Evolutionary conservation across 2,797 vertebrate genomes (phyloP).

Genomic region (Clarias fuscus): DNA sequence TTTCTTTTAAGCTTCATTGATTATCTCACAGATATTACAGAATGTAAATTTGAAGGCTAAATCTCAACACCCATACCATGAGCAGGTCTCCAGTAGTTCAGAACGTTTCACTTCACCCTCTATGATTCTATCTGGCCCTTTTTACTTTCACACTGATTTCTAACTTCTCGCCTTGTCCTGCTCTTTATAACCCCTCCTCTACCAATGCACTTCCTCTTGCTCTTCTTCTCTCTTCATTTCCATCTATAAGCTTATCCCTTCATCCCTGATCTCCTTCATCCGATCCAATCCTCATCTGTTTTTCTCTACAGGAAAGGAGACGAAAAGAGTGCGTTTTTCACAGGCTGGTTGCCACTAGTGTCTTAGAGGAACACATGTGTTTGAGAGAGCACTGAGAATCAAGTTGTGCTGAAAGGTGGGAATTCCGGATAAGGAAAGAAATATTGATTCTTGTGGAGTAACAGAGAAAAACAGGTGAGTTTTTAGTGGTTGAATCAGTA

Average conservation of each 20-base stretch:
- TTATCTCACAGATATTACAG: neutral
- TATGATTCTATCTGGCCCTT: neutral
- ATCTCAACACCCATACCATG: neutral
- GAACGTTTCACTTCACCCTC: neutral
- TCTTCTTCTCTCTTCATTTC: constrained; percentile 62
- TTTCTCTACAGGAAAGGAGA: constrained; percentile 64
- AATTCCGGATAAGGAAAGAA: constrained; percentile 45
- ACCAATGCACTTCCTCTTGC: constrained; percentile 34
- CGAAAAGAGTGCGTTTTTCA: constrained; percentile 71
- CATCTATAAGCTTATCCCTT: constrained; percentile 79
- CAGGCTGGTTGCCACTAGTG: constrained; percentile 66
- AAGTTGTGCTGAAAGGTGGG: constrained; percentile 53
- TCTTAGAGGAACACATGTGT: constrained; percentile 57
- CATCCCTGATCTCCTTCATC: constrained; percentile 83
- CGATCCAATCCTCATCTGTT: constrained; percentile 78
- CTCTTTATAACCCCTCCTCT: constrained; percentile 32
- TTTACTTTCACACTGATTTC: no score
- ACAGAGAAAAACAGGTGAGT: constrained; percentile 63
- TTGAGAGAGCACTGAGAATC: constrained; percentile 49
- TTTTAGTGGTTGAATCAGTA: neutral
- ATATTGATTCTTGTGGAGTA: constrained; percentile 45
- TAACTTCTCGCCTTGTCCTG: constrained; percentile 44
- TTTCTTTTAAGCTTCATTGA: neutral
- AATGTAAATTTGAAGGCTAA: neutral
- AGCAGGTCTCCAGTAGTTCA: neutral